phyloP scores from a whole-genome alignment of 2,113 vertebrate genomes.

The Elachura formosa region DNA sequence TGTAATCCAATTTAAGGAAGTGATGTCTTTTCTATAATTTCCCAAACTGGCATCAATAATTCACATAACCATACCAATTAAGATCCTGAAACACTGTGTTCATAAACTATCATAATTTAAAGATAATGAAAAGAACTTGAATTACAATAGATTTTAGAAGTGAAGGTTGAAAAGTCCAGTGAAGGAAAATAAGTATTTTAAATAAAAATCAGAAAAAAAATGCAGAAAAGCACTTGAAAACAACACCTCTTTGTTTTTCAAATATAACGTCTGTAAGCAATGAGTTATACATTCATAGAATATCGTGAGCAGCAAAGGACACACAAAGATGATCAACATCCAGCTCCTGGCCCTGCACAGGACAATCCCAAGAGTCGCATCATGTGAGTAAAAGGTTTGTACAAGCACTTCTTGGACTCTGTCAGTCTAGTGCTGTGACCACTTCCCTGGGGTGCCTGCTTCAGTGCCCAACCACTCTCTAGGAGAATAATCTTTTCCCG shows the following conservation, averaged over 20 bases:
- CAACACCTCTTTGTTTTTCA: neutral
- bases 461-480: too few species aligned
- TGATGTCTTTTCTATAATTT: neutral
- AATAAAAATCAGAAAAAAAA: neutral
- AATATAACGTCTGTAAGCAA: neutral
- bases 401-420: neutral
- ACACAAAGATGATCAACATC: neutral
- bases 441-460: neutral
- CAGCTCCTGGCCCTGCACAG: too few species aligned
- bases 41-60: neutral
- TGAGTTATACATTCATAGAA: neutral
- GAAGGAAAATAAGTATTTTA: neutral
- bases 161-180: neutral
- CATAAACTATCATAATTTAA: neutral
- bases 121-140: neutral
- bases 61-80: neutral
- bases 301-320: neutral
- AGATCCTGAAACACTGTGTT: neutral
- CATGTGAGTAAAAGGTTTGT: neutral
- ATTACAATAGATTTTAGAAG: neutral
- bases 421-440: rapidly evolving
- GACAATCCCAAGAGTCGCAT: neutral
- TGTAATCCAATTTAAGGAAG: neutral
- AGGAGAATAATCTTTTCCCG: neutral
- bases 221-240: neutral